These are phyloP conservation scores for Ephestia elutella DNA, from an alignment of 1,140 invertebrate species.

Conservation along the genomic window DNA sequence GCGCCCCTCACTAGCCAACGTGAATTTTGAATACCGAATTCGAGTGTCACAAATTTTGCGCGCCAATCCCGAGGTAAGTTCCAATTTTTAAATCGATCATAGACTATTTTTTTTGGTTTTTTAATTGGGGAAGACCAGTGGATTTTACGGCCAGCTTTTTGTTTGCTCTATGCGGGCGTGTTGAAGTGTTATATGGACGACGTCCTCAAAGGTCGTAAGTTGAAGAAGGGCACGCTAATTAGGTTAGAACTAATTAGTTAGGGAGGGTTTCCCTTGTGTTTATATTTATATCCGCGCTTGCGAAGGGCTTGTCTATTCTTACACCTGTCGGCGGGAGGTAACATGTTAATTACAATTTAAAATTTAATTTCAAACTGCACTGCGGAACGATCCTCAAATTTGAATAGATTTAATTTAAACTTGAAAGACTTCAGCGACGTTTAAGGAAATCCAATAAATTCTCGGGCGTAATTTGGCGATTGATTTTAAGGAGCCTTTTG, in stretches of 20 bases:
- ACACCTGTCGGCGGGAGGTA: slow-evolving; percentile 7
- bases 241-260: slow-evolving; percentile 33
- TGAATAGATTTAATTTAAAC: neutral
- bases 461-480: neutral
- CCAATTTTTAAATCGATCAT: slow-evolving; percentile 1
- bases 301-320: slow-evolving; percentile 19
- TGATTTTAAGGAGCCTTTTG: neutral
- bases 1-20: slow-evolving; percentile 4
- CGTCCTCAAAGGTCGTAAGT: slow-evolving; percentile 19
- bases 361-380: neutral
- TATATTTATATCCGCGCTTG: slow-evolving; percentile 27
- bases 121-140: slow-evolving; percentile 3
- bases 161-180: slow-evolving; percentile 1
- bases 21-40: slow-evolving; percentile 21
- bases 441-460: neutral
- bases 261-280: slow-evolving; percentile 24
- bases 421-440: neutral
- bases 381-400: neutral
- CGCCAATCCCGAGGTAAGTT: slow-evolving; percentile 17
- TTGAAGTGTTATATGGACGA: slow-evolving; percentile 9
- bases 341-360: slow-evolving; percentile 8
- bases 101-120: slow-evolving; percentile 11
- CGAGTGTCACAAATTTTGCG: slow-evolving; percentile 1
- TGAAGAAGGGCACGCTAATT: slow-evolving; percentile 25
- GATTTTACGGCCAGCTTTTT: slow-evolving; percentile 4